Evolutionary conservation across 2,113 vertebrate genomes (phyloP).

Genomic region (Xiphias gladius): DNA sequence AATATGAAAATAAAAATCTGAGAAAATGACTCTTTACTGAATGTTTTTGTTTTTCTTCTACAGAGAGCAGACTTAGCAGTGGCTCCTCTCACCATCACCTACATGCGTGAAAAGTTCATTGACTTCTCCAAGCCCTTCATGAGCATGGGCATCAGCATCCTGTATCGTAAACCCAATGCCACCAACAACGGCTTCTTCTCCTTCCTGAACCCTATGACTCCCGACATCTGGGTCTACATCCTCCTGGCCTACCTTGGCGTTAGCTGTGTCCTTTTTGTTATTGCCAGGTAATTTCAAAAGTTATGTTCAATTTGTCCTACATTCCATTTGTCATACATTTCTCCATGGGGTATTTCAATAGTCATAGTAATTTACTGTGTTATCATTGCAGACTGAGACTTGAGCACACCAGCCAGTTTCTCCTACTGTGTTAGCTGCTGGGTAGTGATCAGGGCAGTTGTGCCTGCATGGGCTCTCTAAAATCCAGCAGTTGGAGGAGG

Average conservation of each 20-base stretch:
- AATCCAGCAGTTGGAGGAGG: constrained; percentile 46
- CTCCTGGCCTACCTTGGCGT: constrained; percentile 97
- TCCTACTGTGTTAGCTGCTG: constrained; percentile 51
- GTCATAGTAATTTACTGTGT: constrained; percentile 59
- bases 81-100: constrained; percentile 97
- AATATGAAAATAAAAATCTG: background rate
- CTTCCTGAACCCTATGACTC: constrained; percentile 97
- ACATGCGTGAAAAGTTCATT: constrained; percentile 94
- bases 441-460: constrained; percentile 71
- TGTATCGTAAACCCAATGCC: constrained; percentile 95
- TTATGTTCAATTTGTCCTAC: background rate
- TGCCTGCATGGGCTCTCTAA: constrained; percentile 60
- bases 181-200: constrained; percentile 99
- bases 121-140: constrained; percentile 99
- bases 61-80: constrained; percentile 98
- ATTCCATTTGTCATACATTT: constrained; percentile 10
- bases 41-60: background rate
- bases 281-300: constrained; percentile 90
- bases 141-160: constrained; percentile 97
- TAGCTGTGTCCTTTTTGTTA: constrained; percentile 99
- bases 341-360: constrained; percentile 33
- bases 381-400: constrained; percentile 43
- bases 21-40: background rate
- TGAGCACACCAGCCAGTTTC: constrained; percentile 23
- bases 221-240: constrained; percentile 99